Conservation (phyloP, 2,888 invertebrate genomes). For the Notodonta dromedarius region DNA sequence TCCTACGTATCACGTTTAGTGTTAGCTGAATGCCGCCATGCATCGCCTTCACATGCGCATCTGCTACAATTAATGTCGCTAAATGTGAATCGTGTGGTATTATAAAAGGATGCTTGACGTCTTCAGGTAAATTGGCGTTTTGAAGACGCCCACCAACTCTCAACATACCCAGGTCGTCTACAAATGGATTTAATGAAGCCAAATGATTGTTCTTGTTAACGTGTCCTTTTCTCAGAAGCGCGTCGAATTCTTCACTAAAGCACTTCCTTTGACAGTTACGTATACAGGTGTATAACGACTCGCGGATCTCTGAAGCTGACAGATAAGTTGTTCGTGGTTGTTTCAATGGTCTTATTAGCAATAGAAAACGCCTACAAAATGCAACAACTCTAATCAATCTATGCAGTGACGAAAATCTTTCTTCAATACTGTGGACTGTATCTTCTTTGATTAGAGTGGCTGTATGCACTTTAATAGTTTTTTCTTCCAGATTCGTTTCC, state of each 20-base stretch:
- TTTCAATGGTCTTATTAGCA: neutral
- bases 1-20: neutral
- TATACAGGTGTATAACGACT: conserved; percentile 1
- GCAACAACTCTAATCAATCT: conserved; percentile 2
- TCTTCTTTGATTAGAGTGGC: neutral
- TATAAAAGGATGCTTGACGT: conserved; percentile 4
- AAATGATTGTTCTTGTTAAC: conserved; percentile 5
- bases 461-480: neutral
- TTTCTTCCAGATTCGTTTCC: conserved; percentile 2
- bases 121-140: neutral
- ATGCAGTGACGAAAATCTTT: conserved; percentile 4
- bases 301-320: too few relatives aligned
- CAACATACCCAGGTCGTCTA: conserved; percentile 4
- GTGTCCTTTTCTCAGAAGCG: neutral
- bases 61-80: conserved; percentile 3
- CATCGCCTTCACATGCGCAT: neutral
- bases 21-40: conserved; percentile 1
- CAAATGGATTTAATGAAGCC: conserved; percentile 5
- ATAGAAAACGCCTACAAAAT: conserved; percentile 2
- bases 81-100: conserved; percentile 5
- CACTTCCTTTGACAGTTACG: conserved; percentile 3
- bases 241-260: conserved; percentile 2
- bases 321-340: neutral
- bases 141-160: conserved; percentile 1
- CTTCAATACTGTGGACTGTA: neutral